These are phyloP conservation scores for Abramis brama DNA, from an alignment of 2,113 vertebrate genomes.

Conservation along the genomic window DNA sequence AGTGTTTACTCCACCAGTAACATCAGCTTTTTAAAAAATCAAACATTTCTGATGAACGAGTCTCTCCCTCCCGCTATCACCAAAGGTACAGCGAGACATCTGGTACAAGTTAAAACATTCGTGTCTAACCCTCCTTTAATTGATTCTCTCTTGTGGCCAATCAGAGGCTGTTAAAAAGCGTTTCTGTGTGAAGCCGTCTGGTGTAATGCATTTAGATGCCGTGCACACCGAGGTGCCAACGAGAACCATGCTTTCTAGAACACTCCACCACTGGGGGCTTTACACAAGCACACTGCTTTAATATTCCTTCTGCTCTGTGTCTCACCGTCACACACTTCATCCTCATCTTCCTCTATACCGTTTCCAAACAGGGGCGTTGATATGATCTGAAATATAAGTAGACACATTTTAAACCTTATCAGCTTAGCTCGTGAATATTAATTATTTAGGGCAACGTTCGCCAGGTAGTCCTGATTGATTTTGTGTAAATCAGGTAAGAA, in stretches of 20 bases:
- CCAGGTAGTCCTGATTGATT: too few species aligned
- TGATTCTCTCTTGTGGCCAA: conserved; percentile 37
- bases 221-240: conserved; percentile 27
- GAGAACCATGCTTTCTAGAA: conserved; percentile 23
- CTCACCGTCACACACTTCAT: background rate
- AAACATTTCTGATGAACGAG: conserved; percentile 19
- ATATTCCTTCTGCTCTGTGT: conserved; percentile 29
- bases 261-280: conserved; percentile 33
- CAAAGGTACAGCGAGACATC: conserved; percentile 31
- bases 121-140: conserved; percentile 37
- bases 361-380: background rate
- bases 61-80: background rate
- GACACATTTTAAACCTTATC: too few species aligned
- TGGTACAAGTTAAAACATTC: conserved; percentile 18
- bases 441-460: too few species aligned
- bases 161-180: conserved; percentile 37
- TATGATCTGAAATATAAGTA: background rate
- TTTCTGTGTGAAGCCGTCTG: conserved; percentile 4
- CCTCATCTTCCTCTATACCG: conserved; percentile 7
- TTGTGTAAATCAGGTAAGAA: too few species aligned
- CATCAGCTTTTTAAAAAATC: background rate
- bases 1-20: background rate
- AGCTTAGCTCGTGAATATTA: too few species aligned
- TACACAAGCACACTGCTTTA: conserved; percentile 34
- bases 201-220: conserved; percentile 41